Conservation (phyloP, 2,888 invertebrate genomes). For the Stenotaenia linearis region DNA sequence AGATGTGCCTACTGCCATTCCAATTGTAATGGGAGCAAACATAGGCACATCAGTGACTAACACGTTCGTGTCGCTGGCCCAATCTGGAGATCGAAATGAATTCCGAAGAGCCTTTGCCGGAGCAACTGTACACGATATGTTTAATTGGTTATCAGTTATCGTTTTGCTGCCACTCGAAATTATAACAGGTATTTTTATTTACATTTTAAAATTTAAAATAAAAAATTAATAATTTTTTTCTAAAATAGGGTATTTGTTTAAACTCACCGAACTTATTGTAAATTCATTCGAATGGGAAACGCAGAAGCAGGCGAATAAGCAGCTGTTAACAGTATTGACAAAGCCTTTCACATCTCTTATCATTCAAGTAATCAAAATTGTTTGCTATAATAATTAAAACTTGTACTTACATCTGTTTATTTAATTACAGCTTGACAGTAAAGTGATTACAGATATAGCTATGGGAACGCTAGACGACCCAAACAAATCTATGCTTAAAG, state of each 20-base stretch:
- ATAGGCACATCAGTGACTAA: constrained; percentile 55
- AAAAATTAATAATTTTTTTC: neutral
- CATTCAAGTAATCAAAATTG: constrained; percentile 47
- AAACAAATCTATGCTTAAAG: constrained; percentile 43
- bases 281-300: constrained; percentile 40
- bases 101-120: constrained; percentile 54
- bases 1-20: constrained; percentile 49
- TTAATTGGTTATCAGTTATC: constrained; percentile 54
- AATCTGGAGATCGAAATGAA: constrained; percentile 47
- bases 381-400: no score
- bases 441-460: constrained; percentile 48
- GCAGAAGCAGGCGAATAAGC: constrained; percentile 42
- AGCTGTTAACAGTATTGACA: constrained; percentile 48
- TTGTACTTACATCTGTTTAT: no score
- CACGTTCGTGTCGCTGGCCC: constrained; percentile 51
- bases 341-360: constrained; percentile 49
- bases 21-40: constrained; percentile 55
- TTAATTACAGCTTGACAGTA: constrained; percentile 46
- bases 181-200: constrained; percentile 42
- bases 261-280: constrained; percentile 45
- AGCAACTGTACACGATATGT: constrained; percentile 56
- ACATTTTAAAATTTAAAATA: neutral
- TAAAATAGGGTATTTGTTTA: constrained; percentile 44
- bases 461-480: constrained; percentile 43
- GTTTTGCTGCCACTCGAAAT: constrained; percentile 52